Conservation (phyloP, 2,113 vertebrate genomes). For the Mus spicilegus region DNA sequence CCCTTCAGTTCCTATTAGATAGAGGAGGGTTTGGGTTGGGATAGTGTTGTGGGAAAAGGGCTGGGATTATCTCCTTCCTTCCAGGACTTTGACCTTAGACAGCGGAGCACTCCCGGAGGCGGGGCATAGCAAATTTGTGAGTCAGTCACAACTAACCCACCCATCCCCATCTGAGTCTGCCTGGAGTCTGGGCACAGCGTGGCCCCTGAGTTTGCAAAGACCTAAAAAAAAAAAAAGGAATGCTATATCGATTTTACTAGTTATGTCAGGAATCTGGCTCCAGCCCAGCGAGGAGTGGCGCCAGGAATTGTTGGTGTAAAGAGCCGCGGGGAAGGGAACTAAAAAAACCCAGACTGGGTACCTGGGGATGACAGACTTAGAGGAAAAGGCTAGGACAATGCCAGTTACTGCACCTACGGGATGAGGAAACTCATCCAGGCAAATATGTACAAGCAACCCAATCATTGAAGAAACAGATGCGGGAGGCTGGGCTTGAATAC, state of each 20-base stretch:
- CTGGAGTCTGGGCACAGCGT: not conserved
- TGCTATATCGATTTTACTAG: accelerated
- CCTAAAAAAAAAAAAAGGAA: not conserved
- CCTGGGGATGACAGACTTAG: not conserved
- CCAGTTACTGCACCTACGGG: not conserved
- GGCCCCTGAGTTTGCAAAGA: slow-evolving; percentile 9
- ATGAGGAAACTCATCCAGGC: not conserved
- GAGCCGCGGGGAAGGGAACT: not conserved
- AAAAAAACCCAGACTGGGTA: not conserved
- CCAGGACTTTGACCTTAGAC: not conserved
- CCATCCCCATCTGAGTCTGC: not conserved
- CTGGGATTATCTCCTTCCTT: not conserved
- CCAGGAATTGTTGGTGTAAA: not conserved
- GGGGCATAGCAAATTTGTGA: not conserved
- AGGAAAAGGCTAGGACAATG: not conserved
- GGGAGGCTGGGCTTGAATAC: not conserved
- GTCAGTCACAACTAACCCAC: not conserved
- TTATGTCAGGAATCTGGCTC: not conserved
- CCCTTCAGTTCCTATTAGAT: not conserved
- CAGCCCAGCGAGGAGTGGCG: not conserved
- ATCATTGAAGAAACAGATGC: not conserved
- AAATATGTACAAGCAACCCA: not conserved
- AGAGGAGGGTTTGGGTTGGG: not conserved
- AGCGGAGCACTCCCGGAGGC: not conserved
- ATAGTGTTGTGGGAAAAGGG: too few relatives aligned